Conservation (phyloP, 2,888 invertebrate species). For the Macrophya annulata region DNA sequence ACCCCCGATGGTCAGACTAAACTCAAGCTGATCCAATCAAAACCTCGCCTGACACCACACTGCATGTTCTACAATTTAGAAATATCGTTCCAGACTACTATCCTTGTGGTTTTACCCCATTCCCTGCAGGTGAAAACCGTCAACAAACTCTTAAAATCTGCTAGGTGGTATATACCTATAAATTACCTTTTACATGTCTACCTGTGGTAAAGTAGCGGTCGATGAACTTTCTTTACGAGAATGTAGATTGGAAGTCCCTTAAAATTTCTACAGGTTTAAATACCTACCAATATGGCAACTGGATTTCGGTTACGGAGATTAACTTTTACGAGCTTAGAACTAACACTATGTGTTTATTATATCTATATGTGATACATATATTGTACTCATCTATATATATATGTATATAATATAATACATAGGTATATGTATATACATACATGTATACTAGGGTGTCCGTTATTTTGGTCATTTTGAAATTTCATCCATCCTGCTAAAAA, state of each 20-base stretch:
- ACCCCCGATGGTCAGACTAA: conserved; percentile 59
- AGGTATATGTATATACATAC: not conserved
- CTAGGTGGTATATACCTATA: not conserved
- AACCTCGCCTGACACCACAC: conserved; percentile 42
- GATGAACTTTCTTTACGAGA: not conserved
- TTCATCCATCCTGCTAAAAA: no score
- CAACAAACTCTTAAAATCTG: not conserved
- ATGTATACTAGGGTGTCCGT: no score
- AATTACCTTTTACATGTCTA: not conserved
- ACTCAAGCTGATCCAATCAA: conserved; percentile 65
- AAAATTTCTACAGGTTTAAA: not conserved
- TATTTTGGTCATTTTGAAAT: no score
- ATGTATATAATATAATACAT: not conserved
- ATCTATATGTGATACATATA: not conserved
- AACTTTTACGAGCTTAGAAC: not conserved
- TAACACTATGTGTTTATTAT: conserved; percentile 3
- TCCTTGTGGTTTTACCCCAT: not conserved
- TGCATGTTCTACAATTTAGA: conserved; percentile 8
- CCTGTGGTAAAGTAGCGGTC: not conserved
- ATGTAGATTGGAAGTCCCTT: not conserved
- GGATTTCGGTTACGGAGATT: not conserved
- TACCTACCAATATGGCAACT: not conserved
- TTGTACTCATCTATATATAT: not conserved
- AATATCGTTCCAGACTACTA: not conserved
- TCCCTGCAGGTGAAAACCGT: not conserved